phyloP scores from a whole-genome alignment of 2,113 vertebrate genomes.

The Fregata magnificens region DNA sequence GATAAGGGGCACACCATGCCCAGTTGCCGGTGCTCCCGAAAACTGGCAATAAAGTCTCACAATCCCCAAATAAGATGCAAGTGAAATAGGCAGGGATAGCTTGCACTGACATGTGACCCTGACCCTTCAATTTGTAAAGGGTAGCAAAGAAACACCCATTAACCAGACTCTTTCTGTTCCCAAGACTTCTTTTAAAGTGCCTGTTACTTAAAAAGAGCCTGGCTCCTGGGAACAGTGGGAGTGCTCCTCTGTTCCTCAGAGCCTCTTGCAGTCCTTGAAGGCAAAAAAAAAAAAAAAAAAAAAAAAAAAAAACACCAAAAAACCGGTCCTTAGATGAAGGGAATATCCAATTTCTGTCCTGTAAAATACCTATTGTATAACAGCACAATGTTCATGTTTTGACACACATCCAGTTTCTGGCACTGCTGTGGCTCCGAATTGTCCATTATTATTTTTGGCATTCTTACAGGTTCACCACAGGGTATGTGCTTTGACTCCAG shows the following conservation, averaged over 20 bases:
- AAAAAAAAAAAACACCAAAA: not conserved
- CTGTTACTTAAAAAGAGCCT: not conserved
- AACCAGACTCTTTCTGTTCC: not conserved
- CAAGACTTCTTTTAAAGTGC: not conserved
- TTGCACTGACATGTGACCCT: not conserved
- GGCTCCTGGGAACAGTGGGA: not conserved
- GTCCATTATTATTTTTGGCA: not conserved
- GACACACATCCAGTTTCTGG: not conserved
- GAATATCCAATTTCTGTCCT: not conserved
- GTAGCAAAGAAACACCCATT: not conserved
- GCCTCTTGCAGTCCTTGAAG: not conserved
- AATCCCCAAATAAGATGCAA: not conserved
- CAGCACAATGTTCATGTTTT: not conserved
- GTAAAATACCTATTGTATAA: not conserved
- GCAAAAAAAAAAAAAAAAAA: not conserved
- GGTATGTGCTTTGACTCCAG: not conserved
- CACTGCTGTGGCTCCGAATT: not conserved
- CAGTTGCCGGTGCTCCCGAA: not conserved
- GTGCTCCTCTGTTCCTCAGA: slow-evolving; percentile 20
- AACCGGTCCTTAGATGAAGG: not conserved
- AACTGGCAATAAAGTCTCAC: not conserved
- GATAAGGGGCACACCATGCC: not conserved
- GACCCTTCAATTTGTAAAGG: not conserved
- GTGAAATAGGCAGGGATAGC: not conserved
- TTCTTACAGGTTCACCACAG: not conserved